Conservation (phyloP, 2,797 vertebrate genomes). For the Pterois miles region DNA sequence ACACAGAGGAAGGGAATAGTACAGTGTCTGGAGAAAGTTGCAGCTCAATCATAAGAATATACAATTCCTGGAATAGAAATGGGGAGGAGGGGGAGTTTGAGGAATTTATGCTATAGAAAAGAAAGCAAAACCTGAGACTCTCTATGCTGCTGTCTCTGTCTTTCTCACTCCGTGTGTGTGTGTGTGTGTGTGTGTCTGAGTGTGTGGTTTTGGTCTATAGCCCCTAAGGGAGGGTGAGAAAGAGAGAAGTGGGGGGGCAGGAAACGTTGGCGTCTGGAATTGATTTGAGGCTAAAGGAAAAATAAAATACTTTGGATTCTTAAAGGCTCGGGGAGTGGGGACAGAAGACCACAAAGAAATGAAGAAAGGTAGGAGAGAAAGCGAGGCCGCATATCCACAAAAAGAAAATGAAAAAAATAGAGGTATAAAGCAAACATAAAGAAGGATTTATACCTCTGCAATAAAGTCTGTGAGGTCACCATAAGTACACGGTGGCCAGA, state of each 20-base stretch:
- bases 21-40: conserved; percentile 5
- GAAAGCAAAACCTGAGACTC: conserved; percentile 46
- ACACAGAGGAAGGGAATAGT: not conserved
- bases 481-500: not conserved
- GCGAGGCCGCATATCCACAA: conserved; percentile 6
- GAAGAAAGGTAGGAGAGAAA: conserved; percentile 25
- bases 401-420: not conserved
- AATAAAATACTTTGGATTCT: conserved; percentile 86
- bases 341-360: conserved; percentile 63
- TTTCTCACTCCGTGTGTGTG: conserved; percentile 23
- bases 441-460: conserved; percentile 28
- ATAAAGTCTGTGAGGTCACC: conserved; percentile 18
- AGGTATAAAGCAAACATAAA: conserved; percentile 6
- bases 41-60: conserved; percentile 15
- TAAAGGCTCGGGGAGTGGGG: conserved; percentile 67
- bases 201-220: conserved; percentile 55
- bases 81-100: conserved; percentile 17
- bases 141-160: not conserved
- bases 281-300: conserved; percentile 84
- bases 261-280: conserved; percentile 84
- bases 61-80: conserved; percentile 45
- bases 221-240: conserved; percentile 50
- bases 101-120: conserved; percentile 56
- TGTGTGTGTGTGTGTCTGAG: conserved; percentile 32
- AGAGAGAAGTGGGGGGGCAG: conserved; percentile 60